Base-by-base conservation (phyloP, 2,888 invertebrate species). In the Parnassius apollo region DNA sequence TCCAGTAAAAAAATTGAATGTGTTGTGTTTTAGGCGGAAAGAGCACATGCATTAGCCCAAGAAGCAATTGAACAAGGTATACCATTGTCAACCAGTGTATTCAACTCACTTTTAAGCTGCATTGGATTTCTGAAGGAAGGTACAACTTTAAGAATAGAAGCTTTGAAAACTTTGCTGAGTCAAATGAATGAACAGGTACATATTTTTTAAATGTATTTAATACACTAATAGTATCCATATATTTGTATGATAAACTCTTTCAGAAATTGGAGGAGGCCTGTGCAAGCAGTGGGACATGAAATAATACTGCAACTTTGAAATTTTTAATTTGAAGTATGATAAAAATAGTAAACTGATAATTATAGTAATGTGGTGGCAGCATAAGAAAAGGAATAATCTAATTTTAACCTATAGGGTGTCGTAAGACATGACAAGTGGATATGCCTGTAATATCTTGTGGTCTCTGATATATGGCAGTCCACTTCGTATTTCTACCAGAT, bases 41-140 rank as follows among this genome's bases (percentile, higher is more conserved):
- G 93, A 69, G 95, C 95, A 0, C 93, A 93, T 78, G 81, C 92
- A 7, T 76, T 96, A 8, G 93, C 93, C 22, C 90, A 94, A 67
- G 94, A 96, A 74, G 94, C 95, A 0, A 80, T 89, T 64, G 92
- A 94, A 55, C 95, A 95, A 68, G 93, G 93, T 18, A 81, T 96
- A 2, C 82, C 90, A 9, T 74, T 97, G 22, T 94, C 94, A 64
- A 90, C 94, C 0, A 90, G 92, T 64, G 94, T 95, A 0, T 97
- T 94, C 74, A 97, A 97, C 82, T 78, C 94, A 0, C 75, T 97
- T 0, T 88, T 98, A 7, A 81, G 81, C 2, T 91, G 94, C 54
- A 86, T 93, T 0, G 93, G 93, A 35, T 94, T 94, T 66, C 69
- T 96, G 0, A 94, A 93, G 71, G 96, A 97, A 80, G 93, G 93